Conservation (phyloP, 2,888 invertebrate species). For the Parnassius mnemosyne region DNA sequence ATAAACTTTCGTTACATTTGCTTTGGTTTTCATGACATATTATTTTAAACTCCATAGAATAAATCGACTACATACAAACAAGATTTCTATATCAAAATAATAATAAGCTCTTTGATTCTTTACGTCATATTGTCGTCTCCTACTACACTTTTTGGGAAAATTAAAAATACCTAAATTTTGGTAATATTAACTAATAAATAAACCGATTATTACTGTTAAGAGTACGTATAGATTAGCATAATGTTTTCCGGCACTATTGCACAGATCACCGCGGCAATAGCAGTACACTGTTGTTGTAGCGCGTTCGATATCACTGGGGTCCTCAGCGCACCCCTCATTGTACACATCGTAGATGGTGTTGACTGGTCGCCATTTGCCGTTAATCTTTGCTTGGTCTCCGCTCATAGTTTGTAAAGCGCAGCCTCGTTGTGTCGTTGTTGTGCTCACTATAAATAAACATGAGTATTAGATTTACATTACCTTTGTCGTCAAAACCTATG, state of each 20-base stretch:
- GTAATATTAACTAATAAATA: constrained; percentile 27
- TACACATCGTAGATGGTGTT: constrained; percentile 85
- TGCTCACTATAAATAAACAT: constrained; percentile 46
- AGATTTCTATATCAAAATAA: too few species aligned
- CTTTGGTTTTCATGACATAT: too few species aligned
- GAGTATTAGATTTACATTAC: too few species aligned
- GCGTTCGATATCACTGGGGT: constrained; percentile 77
- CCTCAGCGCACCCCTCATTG: constrained; percentile 83
- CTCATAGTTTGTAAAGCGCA: constrained; percentile 86
- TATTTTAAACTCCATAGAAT: too few species aligned
- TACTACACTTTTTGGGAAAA: too few species aligned
- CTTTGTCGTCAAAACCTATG: too few species aligned
- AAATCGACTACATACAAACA: too few species aligned
- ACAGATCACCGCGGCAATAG: constrained; percentile 86
- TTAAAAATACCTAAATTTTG: constrained; percentile 1
- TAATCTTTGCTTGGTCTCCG: constrained; percentile 77
- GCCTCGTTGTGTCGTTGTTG: constrained; percentile 70
- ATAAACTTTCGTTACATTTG: too few species aligned
- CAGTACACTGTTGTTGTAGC: constrained; percentile 83
- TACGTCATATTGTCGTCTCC: too few species aligned
- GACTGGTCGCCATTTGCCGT: constrained; percentile 80
- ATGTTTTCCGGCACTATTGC: constrained; percentile 76
- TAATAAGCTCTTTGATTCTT: too few species aligned
- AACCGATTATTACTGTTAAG: constrained; percentile 26
- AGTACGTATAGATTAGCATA: constrained; percentile 15